Evolutionary conservation across 1,140 invertebrate species (phyloP), one percentile per base, ranked within the genome.

Genomic region (Bradynema listronoti): DNA sequence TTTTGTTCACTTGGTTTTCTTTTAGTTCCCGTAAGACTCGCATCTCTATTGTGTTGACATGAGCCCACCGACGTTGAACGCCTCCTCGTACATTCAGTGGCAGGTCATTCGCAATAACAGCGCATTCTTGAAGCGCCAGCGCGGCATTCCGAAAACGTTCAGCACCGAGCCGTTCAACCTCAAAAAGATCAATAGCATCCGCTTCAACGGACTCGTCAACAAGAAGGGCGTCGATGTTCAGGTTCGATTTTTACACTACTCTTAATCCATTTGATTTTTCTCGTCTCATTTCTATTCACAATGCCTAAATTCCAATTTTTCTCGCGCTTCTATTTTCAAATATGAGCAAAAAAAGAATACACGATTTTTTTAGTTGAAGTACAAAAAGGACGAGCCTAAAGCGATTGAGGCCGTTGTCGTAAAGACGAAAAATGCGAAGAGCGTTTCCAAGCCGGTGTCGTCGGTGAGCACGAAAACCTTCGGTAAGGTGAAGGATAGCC

Each of bases 121-220:
- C 19, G 43, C 64, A 4, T 65, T 68, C n/a, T 24, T 65, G 11
- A 59, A 59, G 16, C 65, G 54, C 27, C 63, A 65, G 43, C 63
- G 63, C 14, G 63, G 63, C 30, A 65, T 65, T 33, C 55, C 65
- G 2, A 65, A 65, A 32, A 45, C 50, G 7, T 65, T 65, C 45
- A 63, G 57, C 65, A 65, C 63, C 22, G 63, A 65, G n/a, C 36
- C 29, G 1, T 65, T 68, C 65, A 65, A 65, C 25, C 11, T 67
- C 16, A 42, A 27, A 14, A 42, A 50, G 32, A 5, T 65, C n/a
- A 65, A 65, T 39, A 61, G 54, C 36, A 33, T 50, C 19, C 63
- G 64, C 16, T 52, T 54, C 65, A 65, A 65, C 42, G 63, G 63
- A 14, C 36, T 65, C n/a, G 36, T 65, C 59, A 65, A 65, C 42